These are phyloP conservation scores for Thereva nobilitata DNA, from an alignment of 2,888 invertebrate genomes.

Conservation along the genomic window DNA sequence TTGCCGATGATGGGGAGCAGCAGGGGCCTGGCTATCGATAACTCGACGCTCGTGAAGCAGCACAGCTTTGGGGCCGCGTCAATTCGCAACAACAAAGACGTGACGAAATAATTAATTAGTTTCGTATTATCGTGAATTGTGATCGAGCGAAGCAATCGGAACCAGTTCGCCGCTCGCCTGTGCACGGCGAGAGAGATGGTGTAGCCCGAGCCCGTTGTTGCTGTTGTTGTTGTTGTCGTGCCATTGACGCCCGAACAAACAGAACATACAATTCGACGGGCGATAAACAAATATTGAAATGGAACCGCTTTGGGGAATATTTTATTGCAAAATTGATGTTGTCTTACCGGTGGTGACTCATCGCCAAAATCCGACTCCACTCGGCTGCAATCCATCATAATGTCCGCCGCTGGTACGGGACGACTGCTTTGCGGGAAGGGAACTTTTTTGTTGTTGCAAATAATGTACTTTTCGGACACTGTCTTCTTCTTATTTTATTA, in stretches of 20 bases:
- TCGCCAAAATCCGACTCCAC: slow-evolving; percentile 74
- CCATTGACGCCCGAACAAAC: background rate
- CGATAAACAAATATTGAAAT: slow-evolving; percentile 16
- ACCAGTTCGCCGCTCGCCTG: background rate
- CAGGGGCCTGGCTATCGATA: no score
- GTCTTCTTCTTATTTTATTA: no score
- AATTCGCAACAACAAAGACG: background rate
- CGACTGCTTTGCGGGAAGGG: no score
- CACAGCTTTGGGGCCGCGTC: no score
- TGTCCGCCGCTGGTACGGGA: background rate
- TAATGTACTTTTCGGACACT: no score
- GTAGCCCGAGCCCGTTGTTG: background rate
- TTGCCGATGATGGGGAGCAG: no score
- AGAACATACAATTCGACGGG: slow-evolving; percentile 3
- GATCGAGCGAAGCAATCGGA: background rate
- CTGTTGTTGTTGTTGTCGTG: background rate
- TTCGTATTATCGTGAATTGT: slow-evolving; percentile 3
- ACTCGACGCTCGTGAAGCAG: no score
- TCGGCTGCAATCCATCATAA: slow-evolving; percentile 29
- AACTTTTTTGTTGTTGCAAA: no score
- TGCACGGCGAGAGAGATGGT: background rate
- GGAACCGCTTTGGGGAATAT: background rate
- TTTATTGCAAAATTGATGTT: slow-evolving; percentile 9
- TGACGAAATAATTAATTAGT: slow-evolving; percentile 30
- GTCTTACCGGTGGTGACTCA: slow-evolving; percentile 74